Evolutionary conservation across 2,797 vertebrate species (phyloP).

Genomic region (Sus cebifrons): DNA sequence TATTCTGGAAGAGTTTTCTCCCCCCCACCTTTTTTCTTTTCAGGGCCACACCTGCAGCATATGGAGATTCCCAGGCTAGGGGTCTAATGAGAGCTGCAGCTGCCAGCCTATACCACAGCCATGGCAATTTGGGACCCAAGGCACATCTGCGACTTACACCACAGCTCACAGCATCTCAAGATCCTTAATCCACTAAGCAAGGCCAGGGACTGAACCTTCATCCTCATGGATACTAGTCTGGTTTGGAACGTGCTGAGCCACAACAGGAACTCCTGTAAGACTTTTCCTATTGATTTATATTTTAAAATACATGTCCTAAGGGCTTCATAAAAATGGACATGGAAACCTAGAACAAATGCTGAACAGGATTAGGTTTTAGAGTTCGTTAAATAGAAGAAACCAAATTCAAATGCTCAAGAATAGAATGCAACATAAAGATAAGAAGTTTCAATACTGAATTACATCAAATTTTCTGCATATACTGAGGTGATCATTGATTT

Average conservation of each 20-base stretch:
- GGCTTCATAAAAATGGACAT: background rate
- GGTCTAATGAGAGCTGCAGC: too few relatives aligned
- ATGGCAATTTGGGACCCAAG: too few relatives aligned
- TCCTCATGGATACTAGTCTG: too few relatives aligned
- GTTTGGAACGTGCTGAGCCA: too few relatives aligned
- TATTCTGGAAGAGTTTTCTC: background rate
- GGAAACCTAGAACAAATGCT: background rate
- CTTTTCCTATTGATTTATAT: background rate
- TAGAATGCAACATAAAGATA: background rate
- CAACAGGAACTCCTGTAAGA: background rate
- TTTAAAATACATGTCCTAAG: background rate
- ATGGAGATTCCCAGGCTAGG: too few relatives aligned
- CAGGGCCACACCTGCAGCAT: too few relatives aligned
- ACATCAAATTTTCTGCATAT: background rate
- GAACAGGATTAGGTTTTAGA: background rate
- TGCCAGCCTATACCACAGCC: too few relatives aligned
- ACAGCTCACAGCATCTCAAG: too few relatives aligned
- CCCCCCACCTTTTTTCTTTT: too few relatives aligned
- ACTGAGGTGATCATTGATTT: background rate
- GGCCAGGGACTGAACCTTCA: too few relatives aligned
- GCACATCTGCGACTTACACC: too few relatives aligned
- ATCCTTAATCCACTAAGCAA: too few relatives aligned
- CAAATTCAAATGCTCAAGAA: background rate
- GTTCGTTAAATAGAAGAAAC: background rate
- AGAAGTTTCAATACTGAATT: background rate